phyloP scores from a whole-genome alignment of 2,797 vertebrate species.

The Neopelma chrysocephalum region DNA sequence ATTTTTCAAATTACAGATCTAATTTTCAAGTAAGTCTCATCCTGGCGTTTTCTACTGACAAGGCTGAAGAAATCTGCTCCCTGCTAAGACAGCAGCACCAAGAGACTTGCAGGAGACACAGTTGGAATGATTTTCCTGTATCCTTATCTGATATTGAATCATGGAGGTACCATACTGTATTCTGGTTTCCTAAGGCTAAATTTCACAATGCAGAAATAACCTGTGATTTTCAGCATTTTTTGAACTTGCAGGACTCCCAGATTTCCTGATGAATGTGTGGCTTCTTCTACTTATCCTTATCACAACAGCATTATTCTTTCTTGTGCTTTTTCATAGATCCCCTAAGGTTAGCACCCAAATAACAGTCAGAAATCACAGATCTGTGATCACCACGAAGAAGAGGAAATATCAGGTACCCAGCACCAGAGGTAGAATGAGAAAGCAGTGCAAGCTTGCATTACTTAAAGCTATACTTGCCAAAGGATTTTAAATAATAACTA shows the following conservation, averaged over 20 bases:
- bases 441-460: background rate
- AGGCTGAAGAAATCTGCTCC: background rate
- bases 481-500: background rate
- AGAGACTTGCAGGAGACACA: background rate
- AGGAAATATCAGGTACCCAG: background rate
- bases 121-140: background rate
- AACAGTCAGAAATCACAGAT: background rate
- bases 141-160: background rate
- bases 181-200: background rate
- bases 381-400: background rate
- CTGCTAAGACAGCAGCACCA: background rate
- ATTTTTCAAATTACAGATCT: background rate
- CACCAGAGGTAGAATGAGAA: background rate
- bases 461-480: background rate
- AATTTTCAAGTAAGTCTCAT: background rate
- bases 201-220: background rate
- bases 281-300: background rate
- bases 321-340: background rate
- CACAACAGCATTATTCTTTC: background rate
- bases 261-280: background rate
- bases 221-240: background rate
- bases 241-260: background rate
- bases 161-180: background rate
- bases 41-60: slow-evolving; percentile 11
- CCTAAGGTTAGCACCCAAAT: background rate